A percentile compares a stretch with the other conserved stretches of the same genome.
These are phyloP conservation scores for Varanus komodoensis DNA, from an alignment of 2,113 vertebrate genomes.

Conservation along the genomic window DNA sequence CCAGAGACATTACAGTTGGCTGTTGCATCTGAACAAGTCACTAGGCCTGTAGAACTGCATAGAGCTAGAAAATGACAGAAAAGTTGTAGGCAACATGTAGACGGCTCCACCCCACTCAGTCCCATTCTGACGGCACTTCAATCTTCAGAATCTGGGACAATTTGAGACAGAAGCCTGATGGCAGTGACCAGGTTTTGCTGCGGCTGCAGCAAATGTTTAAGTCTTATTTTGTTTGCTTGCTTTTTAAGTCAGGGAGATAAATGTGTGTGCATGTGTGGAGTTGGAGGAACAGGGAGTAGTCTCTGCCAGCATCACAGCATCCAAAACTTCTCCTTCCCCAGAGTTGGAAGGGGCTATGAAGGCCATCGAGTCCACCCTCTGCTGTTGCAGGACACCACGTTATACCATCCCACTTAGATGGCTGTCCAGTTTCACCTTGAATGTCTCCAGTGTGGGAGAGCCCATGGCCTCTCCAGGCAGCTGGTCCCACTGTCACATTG, in stretches of 20 bases:
- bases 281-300: neutral
- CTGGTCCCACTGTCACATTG: too few species aligned
- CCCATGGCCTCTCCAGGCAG: too few species aligned
- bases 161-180: neutral
- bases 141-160: neutral
- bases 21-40: neutral
- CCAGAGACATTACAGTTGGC: neutral
- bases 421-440: too few species aligned
- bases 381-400: too few species aligned
- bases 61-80: neutral
- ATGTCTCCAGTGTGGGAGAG: too few species aligned
- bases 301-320: neutral
- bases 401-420: too few species aligned
- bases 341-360: too few species aligned
- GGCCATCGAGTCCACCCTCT: too few species aligned
- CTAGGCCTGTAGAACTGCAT: neutral
- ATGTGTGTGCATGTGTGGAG: neutral
- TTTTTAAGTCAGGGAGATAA: neutral
- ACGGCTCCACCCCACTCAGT: neutral
- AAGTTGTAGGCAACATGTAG: neutral
- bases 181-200: neutral
- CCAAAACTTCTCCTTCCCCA: neutral
- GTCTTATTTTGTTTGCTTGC: too few species aligned
- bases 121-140: neutral
- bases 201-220: too few species aligned